Conservation (phyloP, 2,888 invertebrate genomes). For the Limnephilus lunatus region DNA sequence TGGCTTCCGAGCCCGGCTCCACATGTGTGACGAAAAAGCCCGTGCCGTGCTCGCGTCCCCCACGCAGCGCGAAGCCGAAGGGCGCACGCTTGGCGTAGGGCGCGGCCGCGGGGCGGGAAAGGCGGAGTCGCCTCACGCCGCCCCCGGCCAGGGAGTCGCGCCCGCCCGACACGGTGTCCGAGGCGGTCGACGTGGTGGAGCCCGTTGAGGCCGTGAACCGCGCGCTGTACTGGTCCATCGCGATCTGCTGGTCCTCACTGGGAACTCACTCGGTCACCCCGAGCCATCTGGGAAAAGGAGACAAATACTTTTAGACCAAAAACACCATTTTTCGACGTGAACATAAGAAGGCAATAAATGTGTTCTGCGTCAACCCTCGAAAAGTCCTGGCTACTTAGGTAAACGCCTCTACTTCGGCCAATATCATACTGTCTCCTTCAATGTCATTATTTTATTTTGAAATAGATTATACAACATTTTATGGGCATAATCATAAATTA, state of each 20-base stretch:
- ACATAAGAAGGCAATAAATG: not conserved
- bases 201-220: conserved; percentile 63
- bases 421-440: too few species aligned
- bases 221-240: conserved; percentile 49
- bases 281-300: conserved; percentile 8
- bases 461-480: too few species aligned
- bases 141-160: conserved; percentile 40
- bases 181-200: conserved; percentile 64
- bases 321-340: not conserved
- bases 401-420: too few species aligned
- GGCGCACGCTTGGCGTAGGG: conserved; percentile 76
- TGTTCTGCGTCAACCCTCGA: too few species aligned
- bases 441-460: too few species aligned
- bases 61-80: conserved; percentile 89
- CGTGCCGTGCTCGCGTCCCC: conserved; percentile 93
- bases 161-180: conserved; percentile 56
- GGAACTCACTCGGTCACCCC: not conserved
- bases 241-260: not conserved
- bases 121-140: conserved; percentile 72
- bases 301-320: not conserved
- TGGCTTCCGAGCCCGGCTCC: conserved; percentile 91
- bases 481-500: too few species aligned
- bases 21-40: conserved; percentile 95
- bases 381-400: too few species aligned
- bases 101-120: conserved; percentile 74